Evolutionary conservation across 2,113 vertebrate species (phyloP).

Genomic region (Bubalus kerabau): DNA sequence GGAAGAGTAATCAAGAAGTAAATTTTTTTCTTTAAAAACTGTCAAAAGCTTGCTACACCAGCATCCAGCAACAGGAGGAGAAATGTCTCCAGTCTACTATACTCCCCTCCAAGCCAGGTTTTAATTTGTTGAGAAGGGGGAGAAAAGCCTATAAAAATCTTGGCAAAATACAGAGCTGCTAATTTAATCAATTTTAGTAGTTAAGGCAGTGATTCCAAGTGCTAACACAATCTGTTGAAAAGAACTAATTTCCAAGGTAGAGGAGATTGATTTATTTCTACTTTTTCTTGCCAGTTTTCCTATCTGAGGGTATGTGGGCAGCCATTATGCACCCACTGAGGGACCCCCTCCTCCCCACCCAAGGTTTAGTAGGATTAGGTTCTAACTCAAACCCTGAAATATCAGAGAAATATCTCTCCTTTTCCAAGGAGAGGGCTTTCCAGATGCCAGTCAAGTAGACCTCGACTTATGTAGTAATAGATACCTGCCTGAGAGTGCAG

Average conservation of each 20-base stretch:
- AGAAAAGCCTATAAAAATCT: slow-evolving; percentile 69
- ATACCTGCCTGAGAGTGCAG: neutral
- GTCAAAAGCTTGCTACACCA: slow-evolving; percentile 66
- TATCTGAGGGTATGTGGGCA: slow-evolving; percentile 47
- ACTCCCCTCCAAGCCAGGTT: slow-evolving; percentile 65
- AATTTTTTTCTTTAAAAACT: slow-evolving; percentile 63
- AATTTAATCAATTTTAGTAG: slow-evolving; percentile 76
- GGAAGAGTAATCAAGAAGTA: slow-evolving; percentile 59
- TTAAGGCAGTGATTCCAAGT: slow-evolving; percentile 73
- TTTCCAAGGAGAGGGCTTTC: neutral
- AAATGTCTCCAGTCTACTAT: slow-evolving; percentile 67
- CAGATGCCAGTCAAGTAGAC: neutral
- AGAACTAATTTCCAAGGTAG: slow-evolving; percentile 73
- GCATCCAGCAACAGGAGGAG: slow-evolving; percentile 69
- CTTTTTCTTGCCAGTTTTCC: slow-evolving; percentile 61
- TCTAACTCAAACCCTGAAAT: neutral
- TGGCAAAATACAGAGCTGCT: slow-evolving; percentile 74
- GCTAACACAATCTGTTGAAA: slow-evolving; percentile 73
- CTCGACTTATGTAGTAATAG: neutral
- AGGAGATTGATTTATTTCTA: slow-evolving; percentile 68
- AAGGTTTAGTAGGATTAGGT: neutral
- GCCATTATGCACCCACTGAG: neutral
- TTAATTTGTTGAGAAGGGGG: slow-evolving; percentile 68
- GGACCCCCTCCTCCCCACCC: neutral
- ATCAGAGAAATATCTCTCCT: neutral